phyloP scores from a whole-genome alignment of 2,888 invertebrate genomes.

The Shargacucullia verbasci region DNA sequence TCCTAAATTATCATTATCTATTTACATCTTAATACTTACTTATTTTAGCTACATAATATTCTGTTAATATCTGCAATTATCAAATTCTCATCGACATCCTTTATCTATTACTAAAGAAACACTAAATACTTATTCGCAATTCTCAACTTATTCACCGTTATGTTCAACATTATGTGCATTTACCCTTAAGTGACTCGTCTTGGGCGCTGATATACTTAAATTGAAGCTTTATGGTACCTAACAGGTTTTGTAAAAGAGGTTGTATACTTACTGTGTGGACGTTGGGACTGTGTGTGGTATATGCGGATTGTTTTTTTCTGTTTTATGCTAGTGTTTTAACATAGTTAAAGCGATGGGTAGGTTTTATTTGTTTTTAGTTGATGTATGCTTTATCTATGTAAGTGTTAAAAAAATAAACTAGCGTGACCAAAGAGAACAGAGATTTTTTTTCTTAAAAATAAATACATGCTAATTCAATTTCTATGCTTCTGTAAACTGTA shows the following conservation, averaged over 20 bases:
- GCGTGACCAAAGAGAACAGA: no score
- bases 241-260: constrained; percentile 62
- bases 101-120: constrained; percentile 28
- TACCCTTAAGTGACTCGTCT: constrained; percentile 65
- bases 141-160: constrained; percentile 24
- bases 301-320: constrained; percentile 8
- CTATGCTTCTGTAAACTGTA: no score
- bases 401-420: no score
- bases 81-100: constrained; percentile 23
- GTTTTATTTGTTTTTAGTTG: not conserved
- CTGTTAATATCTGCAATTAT: constrained; percentile 5
- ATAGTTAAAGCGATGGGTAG: not conserved
- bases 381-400: not conserved
- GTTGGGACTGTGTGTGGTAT: constrained; percentile 16
- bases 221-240: constrained; percentile 59
- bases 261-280: constrained; percentile 48
- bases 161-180: constrained; percentile 57
- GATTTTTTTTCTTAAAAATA: no score
- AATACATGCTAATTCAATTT: no score
- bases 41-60: no score
- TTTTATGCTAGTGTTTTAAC: not conserved
- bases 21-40: no score
- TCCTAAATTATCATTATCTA: no score
- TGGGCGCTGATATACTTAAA: constrained; percentile 64
- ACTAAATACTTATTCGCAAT: constrained; percentile 23